Evolutionary conservation across 1,140 invertebrate genomes (phyloP).

Genomic region (Theocolax elegans): DNA sequence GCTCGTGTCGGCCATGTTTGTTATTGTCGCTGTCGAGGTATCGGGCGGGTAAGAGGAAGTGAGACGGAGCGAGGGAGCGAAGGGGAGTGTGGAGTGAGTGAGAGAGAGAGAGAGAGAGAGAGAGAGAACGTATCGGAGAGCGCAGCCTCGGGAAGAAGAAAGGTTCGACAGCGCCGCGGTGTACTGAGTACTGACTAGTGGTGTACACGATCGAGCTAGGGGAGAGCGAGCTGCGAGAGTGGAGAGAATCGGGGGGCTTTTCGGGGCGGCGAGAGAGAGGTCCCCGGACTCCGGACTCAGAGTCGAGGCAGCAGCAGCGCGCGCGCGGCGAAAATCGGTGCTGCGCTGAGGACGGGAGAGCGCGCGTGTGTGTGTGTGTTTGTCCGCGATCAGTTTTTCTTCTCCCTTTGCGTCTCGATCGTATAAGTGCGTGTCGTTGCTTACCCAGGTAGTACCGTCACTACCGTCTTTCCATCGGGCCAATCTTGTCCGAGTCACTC

Average conservation of each 20-base stretch:
- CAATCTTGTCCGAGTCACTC: not conserved
- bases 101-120: not conserved
- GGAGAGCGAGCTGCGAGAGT: too few relatives aligned
- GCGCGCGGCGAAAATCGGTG: slow-evolving; percentile 1
- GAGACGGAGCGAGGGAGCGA: slow-evolving; percentile 34
- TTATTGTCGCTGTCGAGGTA: slow-evolving; percentile 67
- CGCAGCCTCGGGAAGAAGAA: not conserved
- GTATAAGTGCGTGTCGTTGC: too few relatives aligned
- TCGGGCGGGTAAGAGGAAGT: slow-evolving; percentile 1
- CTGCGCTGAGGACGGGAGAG: not conserved
- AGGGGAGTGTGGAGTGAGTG: slow-evolving; percentile 14
- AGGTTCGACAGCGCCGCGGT: slow-evolving; percentile 39
- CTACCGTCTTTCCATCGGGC: not conserved
- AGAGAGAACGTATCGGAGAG: not conserved
- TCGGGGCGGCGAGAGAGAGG: slow-evolving; percentile 37
- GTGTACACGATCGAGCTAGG: slow-evolving; percentile 24
- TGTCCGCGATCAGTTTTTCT: too few relatives aligned
- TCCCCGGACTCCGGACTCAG: not conserved
- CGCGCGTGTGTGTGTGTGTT: too few relatives aligned
- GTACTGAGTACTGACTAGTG: slow-evolving; percentile 22
- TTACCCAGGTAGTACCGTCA: too few relatives aligned
- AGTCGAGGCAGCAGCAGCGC: not conserved
- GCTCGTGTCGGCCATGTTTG: slow-evolving; percentile 70
- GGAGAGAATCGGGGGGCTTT: too few relatives aligned
- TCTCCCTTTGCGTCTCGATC: too few relatives aligned